A percentile compares a stretch with the other conserved stretches of the same genome.
phyloP scores from a whole-genome alignment of 2,888 invertebrate species.

The Scaptomyza caliginosa region DNA sequence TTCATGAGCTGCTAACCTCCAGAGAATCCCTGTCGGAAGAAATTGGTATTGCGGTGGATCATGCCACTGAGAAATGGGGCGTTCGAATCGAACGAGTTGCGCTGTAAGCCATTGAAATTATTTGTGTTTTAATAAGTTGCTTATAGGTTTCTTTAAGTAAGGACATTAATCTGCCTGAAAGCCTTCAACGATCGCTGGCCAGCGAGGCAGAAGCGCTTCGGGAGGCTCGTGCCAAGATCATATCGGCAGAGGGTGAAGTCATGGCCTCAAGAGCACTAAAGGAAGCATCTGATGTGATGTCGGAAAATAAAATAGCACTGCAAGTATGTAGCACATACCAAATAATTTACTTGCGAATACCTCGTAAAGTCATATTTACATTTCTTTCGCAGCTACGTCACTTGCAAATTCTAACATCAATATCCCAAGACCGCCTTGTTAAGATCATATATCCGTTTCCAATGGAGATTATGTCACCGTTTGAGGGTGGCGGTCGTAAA shows the following conservation, averaged over 20 bases:
- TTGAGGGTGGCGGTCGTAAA: background rate
- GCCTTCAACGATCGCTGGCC: constrained; percentile 74
- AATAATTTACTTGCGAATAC: background rate
- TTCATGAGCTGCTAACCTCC: constrained; percentile 95
- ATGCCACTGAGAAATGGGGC: constrained; percentile 95
- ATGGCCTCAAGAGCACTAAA: constrained; percentile 69
- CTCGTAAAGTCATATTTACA: background rate
- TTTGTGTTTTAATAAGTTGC: background rate
- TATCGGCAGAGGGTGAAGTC: constrained; percentile 76
- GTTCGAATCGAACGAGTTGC: constrained; percentile 96
- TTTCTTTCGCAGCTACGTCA: constrained; percentile 61
- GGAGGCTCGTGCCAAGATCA: constrained; percentile 78
- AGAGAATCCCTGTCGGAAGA: constrained; percentile 93
- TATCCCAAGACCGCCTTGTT: constrained; percentile 63
- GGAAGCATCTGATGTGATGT: constrained; percentile 78
- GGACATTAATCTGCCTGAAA: constrained; percentile 68
- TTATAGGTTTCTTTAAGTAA: constrained; percentile 53
- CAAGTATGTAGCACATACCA: constrained; percentile 51
- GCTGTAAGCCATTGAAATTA: constrained; percentile 86
- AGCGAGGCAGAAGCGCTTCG: constrained; percentile 77
- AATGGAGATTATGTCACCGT: constrained; percentile 59
- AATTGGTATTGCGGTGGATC: constrained; percentile 93
- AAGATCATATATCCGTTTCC: constrained; percentile 74
- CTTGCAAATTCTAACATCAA: constrained; percentile 68
- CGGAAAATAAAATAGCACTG: constrained; percentile 67